Evolutionary conservation across 2,888 invertebrate genomes (phyloP).

Genomic region (Eustalomyia histrio): DNA sequence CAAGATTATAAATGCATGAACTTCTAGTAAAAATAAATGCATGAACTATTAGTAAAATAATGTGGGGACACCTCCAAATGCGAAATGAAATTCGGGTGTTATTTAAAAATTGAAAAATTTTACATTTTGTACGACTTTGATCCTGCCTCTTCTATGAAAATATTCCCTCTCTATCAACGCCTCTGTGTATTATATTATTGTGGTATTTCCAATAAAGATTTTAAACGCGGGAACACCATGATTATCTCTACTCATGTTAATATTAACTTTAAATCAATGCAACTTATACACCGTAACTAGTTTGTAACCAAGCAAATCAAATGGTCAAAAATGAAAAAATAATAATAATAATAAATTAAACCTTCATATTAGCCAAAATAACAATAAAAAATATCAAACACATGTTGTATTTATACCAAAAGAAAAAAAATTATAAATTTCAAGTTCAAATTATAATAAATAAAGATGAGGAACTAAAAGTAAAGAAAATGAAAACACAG

Average conservation of each 20-base stretch:
- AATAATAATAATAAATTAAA: conserved; percentile 65
- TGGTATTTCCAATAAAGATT: conserved; percentile 23
- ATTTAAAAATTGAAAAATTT: too few relatives aligned
- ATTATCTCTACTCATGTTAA: too few relatives aligned
- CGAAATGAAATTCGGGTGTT: too few relatives aligned
- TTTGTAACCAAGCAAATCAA: conserved; percentile 23
- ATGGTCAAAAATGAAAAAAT: conserved; percentile 42
- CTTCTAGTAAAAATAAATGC: too few relatives aligned
- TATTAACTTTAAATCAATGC: not conserved
- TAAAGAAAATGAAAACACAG: conserved; percentile 10
- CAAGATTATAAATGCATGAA: too few relatives aligned
- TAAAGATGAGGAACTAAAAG: conserved; percentile 42
- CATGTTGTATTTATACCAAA: conserved; percentile 17
- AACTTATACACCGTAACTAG: conserved; percentile 15
- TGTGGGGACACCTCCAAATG: too few relatives aligned
- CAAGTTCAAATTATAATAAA: conserved; percentile 60
- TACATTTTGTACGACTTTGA: too few relatives aligned
- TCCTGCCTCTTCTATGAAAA: too few relatives aligned
- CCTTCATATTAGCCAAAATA: conserved; percentile 49
- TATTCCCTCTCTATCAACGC: not conserved
- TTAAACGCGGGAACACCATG: not conserved
- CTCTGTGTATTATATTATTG: not conserved
- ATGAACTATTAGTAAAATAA: too few relatives aligned
- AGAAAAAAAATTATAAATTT: conserved; percentile 49
- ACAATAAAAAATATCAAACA: conserved; percentile 30